Conservation (phyloP, 2,113 vertebrate species). For the Zootoca vivipara region DNA sequence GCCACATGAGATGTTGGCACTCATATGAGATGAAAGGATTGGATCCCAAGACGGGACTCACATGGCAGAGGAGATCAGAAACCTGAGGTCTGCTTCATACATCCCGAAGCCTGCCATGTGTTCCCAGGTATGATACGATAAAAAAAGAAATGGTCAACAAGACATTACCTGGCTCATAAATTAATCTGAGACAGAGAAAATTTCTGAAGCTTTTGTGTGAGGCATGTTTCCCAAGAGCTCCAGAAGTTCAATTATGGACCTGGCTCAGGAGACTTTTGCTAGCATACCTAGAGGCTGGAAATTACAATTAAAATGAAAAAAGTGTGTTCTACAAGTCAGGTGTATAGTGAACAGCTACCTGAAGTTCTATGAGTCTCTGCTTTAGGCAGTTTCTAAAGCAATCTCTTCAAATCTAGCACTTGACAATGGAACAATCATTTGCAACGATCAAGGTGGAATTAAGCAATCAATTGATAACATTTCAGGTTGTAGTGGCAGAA, state of each 20-base stretch:
- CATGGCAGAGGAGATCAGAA: too few relatives aligned
- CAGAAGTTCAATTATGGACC: too few relatives aligned
- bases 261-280: neutral
- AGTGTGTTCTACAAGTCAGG: neutral
- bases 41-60: too few relatives aligned
- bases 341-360: neutral
- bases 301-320: neutral
- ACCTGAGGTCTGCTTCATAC: too few relatives aligned
- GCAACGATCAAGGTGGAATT: conserved; percentile 52
- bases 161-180: neutral
- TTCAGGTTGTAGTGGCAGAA: conserved; percentile 50
- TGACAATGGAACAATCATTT: conserved; percentile 58
- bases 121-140: too few relatives aligned
- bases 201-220: too few relatives aligned
- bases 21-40: too few relatives aligned
- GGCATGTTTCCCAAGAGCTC: too few relatives aligned
- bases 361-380: conserved; percentile 2
- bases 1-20: too few relatives aligned
- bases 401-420: conserved; percentile 29
- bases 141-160: too few relatives aligned
- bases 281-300: neutral
- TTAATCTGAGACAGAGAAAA: too few relatives aligned
- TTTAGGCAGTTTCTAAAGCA: conserved; percentile 40
- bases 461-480: conserved; percentile 64
- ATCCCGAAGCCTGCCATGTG: too few relatives aligned